Conservation (phyloP, 2,888 invertebrate species). For the Limnephilus lunatus region DNA sequence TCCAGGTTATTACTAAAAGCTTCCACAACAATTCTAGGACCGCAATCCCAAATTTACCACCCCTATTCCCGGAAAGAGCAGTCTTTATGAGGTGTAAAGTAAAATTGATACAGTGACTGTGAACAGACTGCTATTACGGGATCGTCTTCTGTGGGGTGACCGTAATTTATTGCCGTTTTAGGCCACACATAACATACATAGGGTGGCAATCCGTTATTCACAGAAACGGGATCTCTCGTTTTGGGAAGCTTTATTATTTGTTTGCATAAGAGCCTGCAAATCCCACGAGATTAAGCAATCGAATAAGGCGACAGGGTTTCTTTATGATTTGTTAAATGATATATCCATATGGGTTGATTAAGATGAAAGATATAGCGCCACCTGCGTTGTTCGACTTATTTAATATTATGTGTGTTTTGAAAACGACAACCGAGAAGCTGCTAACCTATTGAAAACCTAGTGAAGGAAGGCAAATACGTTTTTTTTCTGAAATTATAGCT, state of each 20-base stretch:
- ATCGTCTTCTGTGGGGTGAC: slow-evolving; percentile 33
- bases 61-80: slow-evolving; percentile 42
- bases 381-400: background rate
- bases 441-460: background rate
- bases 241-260: background rate
- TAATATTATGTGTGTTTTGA: background rate
- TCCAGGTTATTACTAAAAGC: background rate
- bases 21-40: background rate
- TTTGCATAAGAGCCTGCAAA: background rate
- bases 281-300: background rate
- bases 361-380: background rate
- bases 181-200: slow-evolving; percentile 3
- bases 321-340: background rate
- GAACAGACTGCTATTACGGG: slow-evolving; percentile 48
- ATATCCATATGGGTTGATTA: background rate
- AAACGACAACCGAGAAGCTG: background rate
- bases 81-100: slow-evolving; percentile 65
- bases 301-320: background rate
- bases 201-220: slow-evolving; percentile 7
- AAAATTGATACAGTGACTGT: slow-evolving; percentile 63
- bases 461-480: background rate
- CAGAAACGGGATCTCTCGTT: background rate
- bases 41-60: background rate
- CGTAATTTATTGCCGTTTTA: background rate
- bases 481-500: no score